Percentiles rank a stretch among this genome's conserved stretches.
Evolutionary conservation across 2,888 invertebrate species (phyloP).

Genomic region (Eilema depressum): DNA sequence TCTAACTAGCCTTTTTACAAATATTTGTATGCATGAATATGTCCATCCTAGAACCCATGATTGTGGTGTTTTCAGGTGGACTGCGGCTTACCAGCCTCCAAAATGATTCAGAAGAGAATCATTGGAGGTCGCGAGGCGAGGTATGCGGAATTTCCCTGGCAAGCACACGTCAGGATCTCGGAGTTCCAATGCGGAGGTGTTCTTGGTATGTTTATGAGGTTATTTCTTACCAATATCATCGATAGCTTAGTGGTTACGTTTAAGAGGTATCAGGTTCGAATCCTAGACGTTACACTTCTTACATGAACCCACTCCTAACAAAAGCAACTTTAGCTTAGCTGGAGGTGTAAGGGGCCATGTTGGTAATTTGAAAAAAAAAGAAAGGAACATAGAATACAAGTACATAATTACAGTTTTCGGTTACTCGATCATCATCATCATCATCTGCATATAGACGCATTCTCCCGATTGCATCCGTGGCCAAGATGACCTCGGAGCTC

Average conservation of each 20-base stretch:
- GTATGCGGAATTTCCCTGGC: conserved; percentile 94
- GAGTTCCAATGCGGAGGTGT: conserved; percentile 95
- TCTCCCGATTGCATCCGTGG: no score
- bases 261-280: neutral
- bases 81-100: conserved; percentile 89
- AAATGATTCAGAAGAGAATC: conserved; percentile 90
- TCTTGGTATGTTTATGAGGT: conserved; percentile 78
- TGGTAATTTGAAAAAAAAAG: no score
- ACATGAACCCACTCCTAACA: no score
- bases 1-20: no score
- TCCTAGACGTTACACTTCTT: no score
- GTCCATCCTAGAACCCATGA: neutral
- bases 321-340: no score
- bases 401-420: no score
- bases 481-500: no score
- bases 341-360: no score
- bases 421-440: no score
- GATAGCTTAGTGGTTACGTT: neutral
- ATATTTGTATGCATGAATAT: neutral
- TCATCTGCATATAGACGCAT: no score
- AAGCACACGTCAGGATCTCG: conserved; percentile 93
- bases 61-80: conserved; percentile 75
- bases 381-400: no score
- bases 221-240: neutral
- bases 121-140: conserved; percentile 93